A percentile compares a stretch with the other conserved stretches of the same genome.
Evolutionary conservation across 2,797 vertebrate genomes (phyloP).

Genomic region (Antennarius maculatus): DNA sequence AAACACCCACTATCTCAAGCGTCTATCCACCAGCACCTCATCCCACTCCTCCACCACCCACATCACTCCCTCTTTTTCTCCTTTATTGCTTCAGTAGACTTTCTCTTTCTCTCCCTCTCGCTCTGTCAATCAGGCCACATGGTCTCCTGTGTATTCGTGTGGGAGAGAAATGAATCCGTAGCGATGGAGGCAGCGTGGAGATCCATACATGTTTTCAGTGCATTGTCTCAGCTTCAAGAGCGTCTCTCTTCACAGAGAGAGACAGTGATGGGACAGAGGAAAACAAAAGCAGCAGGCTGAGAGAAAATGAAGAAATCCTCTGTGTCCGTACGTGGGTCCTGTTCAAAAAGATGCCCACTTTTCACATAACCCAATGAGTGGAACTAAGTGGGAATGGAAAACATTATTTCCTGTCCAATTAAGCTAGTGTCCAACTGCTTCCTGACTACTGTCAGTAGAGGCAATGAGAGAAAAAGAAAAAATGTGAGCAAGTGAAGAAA

Average conservation of each 20-base stretch:
- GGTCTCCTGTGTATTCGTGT: conserved; percentile 52
- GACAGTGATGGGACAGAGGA: too few relatives aligned
- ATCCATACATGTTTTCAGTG: conserved; percentile 24
- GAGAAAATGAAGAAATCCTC: conserved; percentile 9
- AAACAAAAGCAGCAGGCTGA: not conserved
- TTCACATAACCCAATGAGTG: conserved; percentile 39
- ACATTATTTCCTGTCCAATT: conserved; percentile 66
- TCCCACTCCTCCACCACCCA: conserved; percentile 15
- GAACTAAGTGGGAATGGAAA: conserved; percentile 37
- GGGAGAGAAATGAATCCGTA: conserved; percentile 58
- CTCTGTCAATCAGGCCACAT: conserved; percentile 60
- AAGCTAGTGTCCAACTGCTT: conserved; percentile 42
- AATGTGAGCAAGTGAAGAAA: conserved; percentile 55
- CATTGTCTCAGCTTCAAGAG: conserved; percentile 33
- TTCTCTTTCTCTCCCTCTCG: conserved; percentile 14
- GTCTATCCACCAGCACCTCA: conserved; percentile 32
- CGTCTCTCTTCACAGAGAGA: conserved; percentile 3
- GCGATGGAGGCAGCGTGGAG: conserved; percentile 27
- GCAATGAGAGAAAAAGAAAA: conserved; percentile 33
- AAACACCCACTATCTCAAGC: conserved; percentile 68
- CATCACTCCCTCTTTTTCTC: conserved; percentile 40
- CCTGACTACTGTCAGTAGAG: conserved; percentile 39
- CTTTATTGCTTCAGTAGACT: conserved; percentile 48
- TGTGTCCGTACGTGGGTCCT: conserved; percentile 11
- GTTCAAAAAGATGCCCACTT: conserved; percentile 31